Evolutionary conservation across 2,113 vertebrate genomes (phyloP).

Genomic region (Scopus umbretta): DNA sequence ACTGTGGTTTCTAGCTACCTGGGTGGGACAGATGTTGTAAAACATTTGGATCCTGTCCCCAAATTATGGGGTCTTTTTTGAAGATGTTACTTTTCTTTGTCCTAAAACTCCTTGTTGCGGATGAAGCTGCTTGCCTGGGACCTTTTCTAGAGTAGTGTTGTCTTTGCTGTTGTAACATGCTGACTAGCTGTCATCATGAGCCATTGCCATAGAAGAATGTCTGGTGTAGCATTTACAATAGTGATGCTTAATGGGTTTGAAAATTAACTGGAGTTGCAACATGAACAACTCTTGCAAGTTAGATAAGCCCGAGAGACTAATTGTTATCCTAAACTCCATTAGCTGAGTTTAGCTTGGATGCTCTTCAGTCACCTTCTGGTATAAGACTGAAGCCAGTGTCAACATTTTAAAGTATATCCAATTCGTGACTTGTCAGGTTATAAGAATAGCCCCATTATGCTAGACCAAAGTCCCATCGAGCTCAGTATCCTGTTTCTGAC

Average conservation of each 20-base stretch:
- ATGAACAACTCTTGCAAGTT: not conserved
- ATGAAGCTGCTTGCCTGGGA: not conserved
- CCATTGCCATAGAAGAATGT: not conserved
- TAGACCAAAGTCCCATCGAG: not conserved
- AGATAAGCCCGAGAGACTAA: not conserved
- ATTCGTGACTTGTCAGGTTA: not conserved
- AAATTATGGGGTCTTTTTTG: not conserved
- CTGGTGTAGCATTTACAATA: not conserved
- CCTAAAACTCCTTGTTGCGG: not conserved
- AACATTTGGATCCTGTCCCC: not conserved
- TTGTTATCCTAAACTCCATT: not conserved
- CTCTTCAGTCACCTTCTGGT: constrained; percentile 3
- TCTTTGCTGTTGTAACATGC: not conserved
- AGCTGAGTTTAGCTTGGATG: constrained; percentile 27
- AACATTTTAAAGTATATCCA: constrained; percentile 21
- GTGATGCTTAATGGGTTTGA: not conserved
- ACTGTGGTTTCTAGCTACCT: not conserved
- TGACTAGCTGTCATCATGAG: not conserved
- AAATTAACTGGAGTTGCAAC: not conserved
- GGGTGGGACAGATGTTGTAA: not conserved
- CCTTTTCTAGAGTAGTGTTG: not conserved
- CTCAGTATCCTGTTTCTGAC: constrained; percentile 53
- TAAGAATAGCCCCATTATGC: constrained; percentile 32
- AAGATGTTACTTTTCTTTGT: not conserved
- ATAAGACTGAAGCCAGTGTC: constrained; percentile 25